Evolutionary conservation across 2,113 vertebrate species (phyloP).

Genomic region (Ochotona princeps): DNA sequence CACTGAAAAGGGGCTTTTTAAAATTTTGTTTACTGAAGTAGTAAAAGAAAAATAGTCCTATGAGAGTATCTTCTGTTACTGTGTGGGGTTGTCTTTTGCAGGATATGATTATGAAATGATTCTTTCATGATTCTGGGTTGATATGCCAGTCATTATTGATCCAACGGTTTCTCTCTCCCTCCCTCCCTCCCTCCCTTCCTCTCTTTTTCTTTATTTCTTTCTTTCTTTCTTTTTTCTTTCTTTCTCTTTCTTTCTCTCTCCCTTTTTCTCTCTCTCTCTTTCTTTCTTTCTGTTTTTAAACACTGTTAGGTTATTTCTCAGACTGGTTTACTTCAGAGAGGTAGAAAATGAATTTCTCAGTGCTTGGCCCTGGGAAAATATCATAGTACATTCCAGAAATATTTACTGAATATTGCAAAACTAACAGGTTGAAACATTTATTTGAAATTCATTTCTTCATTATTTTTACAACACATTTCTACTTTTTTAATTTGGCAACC

Average conservation of each 20-base stretch:
- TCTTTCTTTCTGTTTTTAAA: no score
- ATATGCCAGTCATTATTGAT: slow-evolving; percentile 69
- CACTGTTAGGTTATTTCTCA: background rate
- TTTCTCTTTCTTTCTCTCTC: no score
- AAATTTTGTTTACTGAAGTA: slow-evolving; percentile 58
- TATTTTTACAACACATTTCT: slow-evolving; percentile 48
- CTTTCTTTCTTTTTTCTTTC: no score
- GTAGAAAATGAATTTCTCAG: slow-evolving; percentile 56
- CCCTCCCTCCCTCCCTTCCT: no score
- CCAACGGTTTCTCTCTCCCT: slow-evolving; percentile 58
- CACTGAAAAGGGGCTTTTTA: background rate
- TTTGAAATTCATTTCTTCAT: slow-evolving; percentile 64
- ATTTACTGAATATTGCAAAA: slow-evolving; percentile 69
- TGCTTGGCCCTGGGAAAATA: background rate
- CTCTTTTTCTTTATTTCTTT: no score
- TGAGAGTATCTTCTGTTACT: slow-evolving; percentile 46
- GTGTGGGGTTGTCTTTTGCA: background rate
- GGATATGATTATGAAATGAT: slow-evolving; percentile 58
- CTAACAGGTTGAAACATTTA: slow-evolving; percentile 68
- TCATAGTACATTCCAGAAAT: slow-evolving; percentile 3
- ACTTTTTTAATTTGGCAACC: slow-evolving; percentile 12
- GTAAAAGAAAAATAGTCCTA: slow-evolving; percentile 39
- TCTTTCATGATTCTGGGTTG: slow-evolving; percentile 56
- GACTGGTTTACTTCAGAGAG: slow-evolving; percentile 12
- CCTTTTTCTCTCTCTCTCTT: no score